phyloP scores from a whole-genome alignment of 2,797 vertebrate genomes.

The Eurystomus glaucurus region DNA sequence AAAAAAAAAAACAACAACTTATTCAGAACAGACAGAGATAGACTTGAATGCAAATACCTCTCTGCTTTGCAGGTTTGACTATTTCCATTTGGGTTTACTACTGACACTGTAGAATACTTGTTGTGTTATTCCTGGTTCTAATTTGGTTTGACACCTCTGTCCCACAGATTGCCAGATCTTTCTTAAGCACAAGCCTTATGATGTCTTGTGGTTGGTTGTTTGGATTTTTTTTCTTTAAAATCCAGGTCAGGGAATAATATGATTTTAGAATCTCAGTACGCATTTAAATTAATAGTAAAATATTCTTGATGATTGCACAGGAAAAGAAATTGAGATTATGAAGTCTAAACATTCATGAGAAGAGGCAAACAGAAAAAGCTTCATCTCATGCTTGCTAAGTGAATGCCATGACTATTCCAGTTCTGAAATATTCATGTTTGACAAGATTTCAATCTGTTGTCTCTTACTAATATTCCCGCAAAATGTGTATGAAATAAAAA shows the following conservation, averaged over 20 bases:
- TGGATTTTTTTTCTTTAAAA: background rate
- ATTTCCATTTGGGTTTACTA: background rate
- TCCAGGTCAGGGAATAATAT: background rate
- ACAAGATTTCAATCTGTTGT: background rate
- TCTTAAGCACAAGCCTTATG: background rate
- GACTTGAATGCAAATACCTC: background rate
- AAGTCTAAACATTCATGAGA: background rate
- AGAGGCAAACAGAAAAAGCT: background rate
- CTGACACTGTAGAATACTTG: background rate
- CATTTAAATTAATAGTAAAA: background rate
- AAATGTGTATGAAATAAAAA: background rate
- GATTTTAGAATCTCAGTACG: background rate
- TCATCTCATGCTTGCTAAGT: fast-evolving
- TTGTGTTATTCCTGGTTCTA: background rate
- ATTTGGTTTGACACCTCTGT: background rate
- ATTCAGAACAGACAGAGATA: background rate
- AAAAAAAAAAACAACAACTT: background rate
- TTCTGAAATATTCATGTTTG: background rate
- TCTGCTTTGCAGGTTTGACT: background rate
- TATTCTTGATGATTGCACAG: background rate
- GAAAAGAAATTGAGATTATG: background rate
- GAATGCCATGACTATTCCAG: background rate
- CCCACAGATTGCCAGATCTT: background rate
- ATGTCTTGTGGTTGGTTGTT: background rate
- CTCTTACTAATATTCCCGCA: background rate